Evolutionary conservation across 2,888 invertebrate species (phyloP).

Genomic region (Eristalinus aeneus): DNA sequence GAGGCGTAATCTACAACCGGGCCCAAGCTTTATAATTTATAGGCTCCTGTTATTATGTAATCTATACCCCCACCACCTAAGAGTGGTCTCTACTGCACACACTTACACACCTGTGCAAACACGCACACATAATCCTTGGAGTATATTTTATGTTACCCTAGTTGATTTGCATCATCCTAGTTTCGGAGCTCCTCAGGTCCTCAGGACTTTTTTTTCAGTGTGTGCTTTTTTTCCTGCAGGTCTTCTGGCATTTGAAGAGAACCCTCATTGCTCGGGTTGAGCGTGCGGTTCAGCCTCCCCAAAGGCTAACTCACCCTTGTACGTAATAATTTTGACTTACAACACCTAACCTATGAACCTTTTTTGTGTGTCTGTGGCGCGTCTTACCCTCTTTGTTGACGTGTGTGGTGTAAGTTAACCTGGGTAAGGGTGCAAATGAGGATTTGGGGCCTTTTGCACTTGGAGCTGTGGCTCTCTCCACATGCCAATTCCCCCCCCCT

Average conservation of each 20-base stretch:
- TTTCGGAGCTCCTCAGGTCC: constrained; percentile 22
- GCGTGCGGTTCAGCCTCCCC: constrained; percentile 8
- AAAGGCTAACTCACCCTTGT: constrained; percentile 23
- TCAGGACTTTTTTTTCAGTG: not conserved
- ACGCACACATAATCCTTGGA: not conserved
- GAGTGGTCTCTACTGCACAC: constrained; percentile 1
- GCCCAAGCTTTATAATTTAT: constrained; percentile 38
- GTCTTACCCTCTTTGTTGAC: constrained; percentile 2
- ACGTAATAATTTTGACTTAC: constrained; percentile 40
- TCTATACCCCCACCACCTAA: constrained; percentile 25
- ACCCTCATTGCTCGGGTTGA: not conserved
- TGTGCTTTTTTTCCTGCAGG: not conserved
- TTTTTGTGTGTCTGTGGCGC: constrained; percentile 3
- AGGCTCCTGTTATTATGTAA: constrained; percentile 36
- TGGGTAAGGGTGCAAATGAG: constrained; percentile 35
- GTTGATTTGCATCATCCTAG: constrained; percentile 50
- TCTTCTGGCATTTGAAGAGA: constrained; percentile 9
- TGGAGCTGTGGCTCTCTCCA: not conserved
- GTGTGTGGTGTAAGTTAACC: constrained; percentile 20
- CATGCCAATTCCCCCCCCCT: constrained; percentile 16
- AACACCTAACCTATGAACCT: constrained; percentile 29
- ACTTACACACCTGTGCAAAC: not conserved
- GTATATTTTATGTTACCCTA: constrained; percentile 28
- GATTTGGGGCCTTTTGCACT: constrained; percentile 40
- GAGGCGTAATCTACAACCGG: constrained; percentile 11